Base-by-base conservation (phyloP, 2,113 vertebrate genomes). In the Mola mola region DNA sequence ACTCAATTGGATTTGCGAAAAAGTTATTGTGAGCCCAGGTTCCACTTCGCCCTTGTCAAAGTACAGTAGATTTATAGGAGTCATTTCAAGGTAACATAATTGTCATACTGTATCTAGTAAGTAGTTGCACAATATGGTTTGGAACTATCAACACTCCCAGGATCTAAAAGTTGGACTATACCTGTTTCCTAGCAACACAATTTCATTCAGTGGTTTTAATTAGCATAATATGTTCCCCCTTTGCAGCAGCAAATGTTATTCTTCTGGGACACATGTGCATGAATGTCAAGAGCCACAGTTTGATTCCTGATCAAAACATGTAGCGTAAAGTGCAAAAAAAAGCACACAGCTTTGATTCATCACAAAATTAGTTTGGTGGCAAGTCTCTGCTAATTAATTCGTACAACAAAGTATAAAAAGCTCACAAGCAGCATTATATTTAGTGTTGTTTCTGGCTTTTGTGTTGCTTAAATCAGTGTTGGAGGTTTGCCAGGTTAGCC, bases 101-200 rank as follows among this genome's bases (percentile, higher is more conserved):
- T n/a, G n/a, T n/a, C n/a, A n/a, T n/a, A n/a, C n/a, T n/a, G n/a
- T n/a, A n/a, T n/a, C 11, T 36, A 36, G 31, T 10, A 33, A 10
- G 12, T 33, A 3, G 12, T 8, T 6, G 31, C 8, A 11, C 6
- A 2, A 11, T 48, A 48, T 15, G 21, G 46, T 40, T 72, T 36
- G 31, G 33, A 26, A 8, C 51, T 57, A 63, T 26, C 7, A 66
- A 44, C 46, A 40, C 64, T 29, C 19, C 13, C 36, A 34, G 21
- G 6, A 57, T 71, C 43, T 61, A 19, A 59, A 69, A 59, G 19
- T 17, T 47, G 43, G 29, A 43, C 57, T 37, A 12, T 20, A 33
- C 28, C 38, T 50, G 69, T 84, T 86, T 63, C 79, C 83, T 83
- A 83, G 86, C 82, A 86, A 80, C 72, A 48, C 46, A 17, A 9